These are phyloP conservation scores for Microtus obscurus DNA, from an alignment of 2,797 vertebrate genomes.

Conservation along the genomic window DNA sequence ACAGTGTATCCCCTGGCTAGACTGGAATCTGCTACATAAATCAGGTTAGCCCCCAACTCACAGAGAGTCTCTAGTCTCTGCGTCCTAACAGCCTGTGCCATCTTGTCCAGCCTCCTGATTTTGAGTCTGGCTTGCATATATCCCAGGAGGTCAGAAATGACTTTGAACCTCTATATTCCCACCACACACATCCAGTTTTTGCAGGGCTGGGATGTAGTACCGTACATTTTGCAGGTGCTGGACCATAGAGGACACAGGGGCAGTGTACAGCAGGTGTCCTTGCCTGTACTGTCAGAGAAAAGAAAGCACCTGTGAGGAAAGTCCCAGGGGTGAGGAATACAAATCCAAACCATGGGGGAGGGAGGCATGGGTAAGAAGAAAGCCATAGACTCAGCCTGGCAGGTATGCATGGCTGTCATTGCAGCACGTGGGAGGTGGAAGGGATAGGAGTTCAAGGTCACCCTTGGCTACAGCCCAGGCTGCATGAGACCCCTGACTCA, in stretches of 20 bases:
- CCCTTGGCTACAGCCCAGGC: not conserved
- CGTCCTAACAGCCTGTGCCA: not conserved
- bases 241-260: not conserved
- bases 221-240: too few relatives aligned
- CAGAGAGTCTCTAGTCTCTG: not conserved
- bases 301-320: not conserved
- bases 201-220: not conserved
- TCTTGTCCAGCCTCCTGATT: not conserved
- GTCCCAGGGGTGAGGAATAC: not conserved
- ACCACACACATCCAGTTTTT: not conserved
- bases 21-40: not conserved
- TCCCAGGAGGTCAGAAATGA: not conserved
- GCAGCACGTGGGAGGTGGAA: not conserved
- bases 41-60: not conserved
- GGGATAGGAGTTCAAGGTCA: not conserved
- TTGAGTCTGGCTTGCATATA: not conserved
- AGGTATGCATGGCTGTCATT: not conserved
- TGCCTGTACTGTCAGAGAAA: not conserved
- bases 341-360: rapidly evolving
- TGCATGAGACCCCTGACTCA: not conserved
- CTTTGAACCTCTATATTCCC: not conserved
- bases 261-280: not conserved
- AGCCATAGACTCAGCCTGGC: too few relatives aligned
- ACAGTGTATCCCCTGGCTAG: not conserved
- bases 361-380: not conserved